Base-by-base conservation (phyloP, 2,888 invertebrate genomes). In the Pristionchus maxplancki region DNA sequence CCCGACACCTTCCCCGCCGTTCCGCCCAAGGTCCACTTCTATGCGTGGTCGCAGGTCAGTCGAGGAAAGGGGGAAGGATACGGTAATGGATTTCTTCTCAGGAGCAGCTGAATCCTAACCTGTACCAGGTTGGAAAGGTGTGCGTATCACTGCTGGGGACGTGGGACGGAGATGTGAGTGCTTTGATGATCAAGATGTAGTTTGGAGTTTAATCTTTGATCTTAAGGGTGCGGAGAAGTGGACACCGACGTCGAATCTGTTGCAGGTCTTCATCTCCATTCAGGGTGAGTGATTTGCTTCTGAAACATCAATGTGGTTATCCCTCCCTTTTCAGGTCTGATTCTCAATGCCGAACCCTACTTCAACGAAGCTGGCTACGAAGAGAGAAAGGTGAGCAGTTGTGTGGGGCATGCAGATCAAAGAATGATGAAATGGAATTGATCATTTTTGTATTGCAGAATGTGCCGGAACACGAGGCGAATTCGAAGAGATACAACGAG, bases 311-410 rank as follows among this genome's bases (percentile, higher is more conserved):
- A 20, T 40, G 28, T 64, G 31, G 5, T 5, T n/a, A n/a, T n/a
- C 6, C 24, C 37, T 88, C 34, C 53, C 71, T 37, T 11, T 17
- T 9, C 40, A 78, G 90, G 81, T 28, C 87, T 89, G 64, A 90
- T 90, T 50, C 89, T 89, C 48, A 86, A 81, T 17, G 78, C 87
- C 4, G 85, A 86, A 74, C 90, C 90, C 9, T 90, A 88, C 87
- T 90, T 89, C 88, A 90, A 90, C 78, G 90, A 90, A 78, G 89
- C 90, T 40, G 90, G 90, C 8, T 90, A 88, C 64, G 90, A 90
- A 50, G 37, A 31, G 40, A 53, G 90, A 40, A 88, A 89, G 71
- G 86, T 87, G 71, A 71, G n/a, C 34, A 17, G 62, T n/a, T 8
- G 31, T 1, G 48, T 44, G 44, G 71, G n/a, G n/a, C n/a, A n/a